A percentile compares a stretch with the other conserved stretches of the same genome.
These are phyloP conservation scores for Elephantulus edwardii DNA, from an alignment of 2,113 vertebrate genomes.

Conservation along the genomic window DNA sequence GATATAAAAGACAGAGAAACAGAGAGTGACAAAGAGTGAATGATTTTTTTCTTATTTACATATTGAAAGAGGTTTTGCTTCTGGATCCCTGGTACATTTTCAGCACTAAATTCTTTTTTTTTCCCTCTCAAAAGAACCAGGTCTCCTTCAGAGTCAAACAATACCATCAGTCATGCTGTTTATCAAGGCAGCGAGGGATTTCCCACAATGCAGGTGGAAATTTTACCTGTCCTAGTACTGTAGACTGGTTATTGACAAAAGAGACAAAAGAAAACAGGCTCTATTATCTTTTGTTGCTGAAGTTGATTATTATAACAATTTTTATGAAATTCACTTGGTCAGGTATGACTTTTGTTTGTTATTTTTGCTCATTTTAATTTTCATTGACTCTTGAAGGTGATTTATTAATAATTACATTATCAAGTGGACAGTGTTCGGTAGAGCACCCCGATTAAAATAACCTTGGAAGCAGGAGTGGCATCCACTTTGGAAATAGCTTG, in stretches of 20 bases:
- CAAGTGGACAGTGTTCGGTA: no score
- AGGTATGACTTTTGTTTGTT: not conserved
- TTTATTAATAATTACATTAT: no score
- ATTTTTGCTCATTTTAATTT: not conserved
- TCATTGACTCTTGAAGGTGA: constrained; percentile 28
- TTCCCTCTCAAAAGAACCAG: not conserved
- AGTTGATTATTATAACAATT: not conserved
- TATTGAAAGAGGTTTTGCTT: constrained; percentile 46
- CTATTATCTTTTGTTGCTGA: not conserved
- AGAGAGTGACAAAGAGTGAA: constrained; percentile 22
- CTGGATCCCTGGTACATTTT: constrained; percentile 25
- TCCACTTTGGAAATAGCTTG: no score
- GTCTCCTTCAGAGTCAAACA: constrained; percentile 55
- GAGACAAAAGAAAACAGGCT: not conserved
- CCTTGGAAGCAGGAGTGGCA: no score
- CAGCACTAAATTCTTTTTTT: not conserved
- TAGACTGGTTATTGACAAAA: not conserved
- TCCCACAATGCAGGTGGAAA: constrained; percentile 12
- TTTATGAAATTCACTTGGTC: not conserved
- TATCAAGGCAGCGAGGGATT: constrained; percentile 21
- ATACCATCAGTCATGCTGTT: not conserved
- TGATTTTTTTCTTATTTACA: constrained; percentile 52
- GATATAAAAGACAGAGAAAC: constrained; percentile 4
- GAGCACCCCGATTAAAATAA: no score
- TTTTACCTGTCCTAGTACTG: not conserved